A percentile compares a stretch with the other conserved stretches of the same genome.
phyloP scores from a whole-genome alignment of 2,888 invertebrate genomes.

The Microchrysa polita region DNA sequence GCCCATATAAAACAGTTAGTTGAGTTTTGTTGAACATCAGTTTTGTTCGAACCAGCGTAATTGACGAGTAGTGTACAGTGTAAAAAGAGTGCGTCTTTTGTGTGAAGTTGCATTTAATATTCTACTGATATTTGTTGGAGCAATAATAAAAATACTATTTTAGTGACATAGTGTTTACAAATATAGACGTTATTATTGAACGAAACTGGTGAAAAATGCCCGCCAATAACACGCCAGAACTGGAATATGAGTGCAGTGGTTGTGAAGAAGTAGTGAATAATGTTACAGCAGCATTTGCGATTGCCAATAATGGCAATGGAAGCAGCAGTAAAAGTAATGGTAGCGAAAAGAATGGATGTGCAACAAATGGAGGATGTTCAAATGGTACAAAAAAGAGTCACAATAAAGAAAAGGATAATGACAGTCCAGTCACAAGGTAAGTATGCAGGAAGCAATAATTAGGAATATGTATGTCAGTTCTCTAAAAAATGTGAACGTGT shows the following conservation, averaged over 20 bases:
- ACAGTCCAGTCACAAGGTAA: too few species aligned
- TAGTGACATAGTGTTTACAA: too few species aligned
- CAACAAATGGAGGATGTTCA: background rate
- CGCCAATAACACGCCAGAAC: conserved; percentile 4
- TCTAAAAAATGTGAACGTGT: too few species aligned
- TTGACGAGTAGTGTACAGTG: background rate
- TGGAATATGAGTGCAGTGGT: conserved; percentile 7
- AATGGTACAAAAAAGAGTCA: background rate
- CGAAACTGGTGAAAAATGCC: conserved; percentile 6
- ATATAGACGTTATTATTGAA: too few species aligned
- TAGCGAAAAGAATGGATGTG: background rate
- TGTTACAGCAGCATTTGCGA: background rate
- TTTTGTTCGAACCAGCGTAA: background rate
- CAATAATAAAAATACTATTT: too few species aligned
- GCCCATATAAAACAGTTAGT: conserved; percentile 39
- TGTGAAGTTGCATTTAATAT: too few species aligned
- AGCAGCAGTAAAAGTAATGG: background rate
- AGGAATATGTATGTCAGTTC: too few species aligned
- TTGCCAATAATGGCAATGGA: background rate
- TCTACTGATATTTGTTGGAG: too few species aligned
- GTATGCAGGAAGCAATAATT: too few species aligned
- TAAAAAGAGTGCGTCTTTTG: too few species aligned
- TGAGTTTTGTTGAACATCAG: conserved; percentile 30
- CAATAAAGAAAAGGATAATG: too few species aligned
- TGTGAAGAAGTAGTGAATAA: conserved; percentile 17